Conservation (phyloP, 1,140 invertebrate species). For the Penaeus chinensis region DNA sequence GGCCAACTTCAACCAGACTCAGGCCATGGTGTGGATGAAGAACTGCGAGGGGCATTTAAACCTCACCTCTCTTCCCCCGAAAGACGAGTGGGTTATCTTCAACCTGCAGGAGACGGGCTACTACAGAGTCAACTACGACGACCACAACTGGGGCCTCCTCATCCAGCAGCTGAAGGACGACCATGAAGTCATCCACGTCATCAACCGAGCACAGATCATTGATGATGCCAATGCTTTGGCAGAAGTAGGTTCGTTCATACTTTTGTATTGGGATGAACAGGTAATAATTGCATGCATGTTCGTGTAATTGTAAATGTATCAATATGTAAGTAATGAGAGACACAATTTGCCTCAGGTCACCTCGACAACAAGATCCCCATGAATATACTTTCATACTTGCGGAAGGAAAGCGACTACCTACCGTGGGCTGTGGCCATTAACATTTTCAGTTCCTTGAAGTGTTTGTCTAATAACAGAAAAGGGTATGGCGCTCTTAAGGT, state of each 20-base stretch:
- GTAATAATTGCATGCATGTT: not conserved
- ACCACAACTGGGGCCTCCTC: constrained; percentile 76
- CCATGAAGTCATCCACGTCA: constrained; percentile 65
- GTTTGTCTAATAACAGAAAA: constrained; percentile 23
- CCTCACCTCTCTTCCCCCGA: constrained; percentile 9
- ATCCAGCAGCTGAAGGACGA: constrained; percentile 71
- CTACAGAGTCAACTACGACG: constrained; percentile 75
- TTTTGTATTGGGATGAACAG: not conserved
- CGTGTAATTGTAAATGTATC: constrained; percentile 8
- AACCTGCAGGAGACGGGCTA: constrained; percentile 66
- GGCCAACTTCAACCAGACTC: constrained; percentile 28
- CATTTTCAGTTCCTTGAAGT: constrained; percentile 68
- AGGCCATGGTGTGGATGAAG: constrained; percentile 43
- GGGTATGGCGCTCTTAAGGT: constrained; percentile 52
- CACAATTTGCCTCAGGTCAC: constrained; percentile 60
- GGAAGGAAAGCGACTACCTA: constrained; percentile 68
- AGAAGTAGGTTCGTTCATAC: constrained; percentile 39
- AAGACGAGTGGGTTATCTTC: constrained; percentile 56
- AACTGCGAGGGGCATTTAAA: not conserved
- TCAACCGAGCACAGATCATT: constrained; percentile 66
- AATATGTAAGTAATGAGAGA: not conserved
- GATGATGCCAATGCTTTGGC: constrained; percentile 68
- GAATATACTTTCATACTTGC: constrained; percentile 68
- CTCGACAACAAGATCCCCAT: constrained; percentile 67
- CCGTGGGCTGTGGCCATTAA: constrained; percentile 69